Conservation (phyloP, 1,140 invertebrate genomes). For the Pseudoatta argentina region DNA sequence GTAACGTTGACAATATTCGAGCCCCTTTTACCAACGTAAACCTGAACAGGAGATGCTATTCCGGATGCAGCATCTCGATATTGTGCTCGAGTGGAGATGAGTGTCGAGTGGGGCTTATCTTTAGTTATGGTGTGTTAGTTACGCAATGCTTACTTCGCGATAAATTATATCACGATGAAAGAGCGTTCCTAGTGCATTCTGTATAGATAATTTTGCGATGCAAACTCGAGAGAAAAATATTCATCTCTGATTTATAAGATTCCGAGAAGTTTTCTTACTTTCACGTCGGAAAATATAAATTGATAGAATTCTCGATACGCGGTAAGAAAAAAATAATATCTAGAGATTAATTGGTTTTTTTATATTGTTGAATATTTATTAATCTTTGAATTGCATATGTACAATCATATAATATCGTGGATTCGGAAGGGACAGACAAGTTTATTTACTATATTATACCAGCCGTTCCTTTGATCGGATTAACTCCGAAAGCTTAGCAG, state of each 20-base stretch:
- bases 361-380: slow-evolving; percentile 9
- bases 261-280: background rate
- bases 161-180: slow-evolving; percentile 73
- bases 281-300: background rate
- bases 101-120: slow-evolving; percentile 65
- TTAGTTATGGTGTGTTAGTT: slow-evolving; percentile 77
- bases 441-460: slow-evolving; percentile 41
- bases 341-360: slow-evolving; percentile 1
- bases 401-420: background rate
- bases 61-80: slow-evolving; percentile 66
- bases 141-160: slow-evolving; percentile 74
- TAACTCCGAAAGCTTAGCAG: slow-evolving; percentile 19
- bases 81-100: slow-evolving; percentile 76
- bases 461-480: background rate
- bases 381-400: background rate
- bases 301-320: background rate
- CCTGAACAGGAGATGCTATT: slow-evolving; percentile 75
- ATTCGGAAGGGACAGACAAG: background rate
- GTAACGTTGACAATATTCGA: slow-evolving; percentile 78
- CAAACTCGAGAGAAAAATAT: slow-evolving; percentile 30
- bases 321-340: background rate
- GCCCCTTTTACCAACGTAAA: slow-evolving; percentile 77
- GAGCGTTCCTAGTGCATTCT: background rate
- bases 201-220: background rate
- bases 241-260: background rate